Percentiles rank a stretch among this genome's conserved stretches.
These are phyloP conservation scores for Syritta pipiens DNA, from an alignment of 2,888 invertebrate genomes.

Conservation along the genomic window DNA sequence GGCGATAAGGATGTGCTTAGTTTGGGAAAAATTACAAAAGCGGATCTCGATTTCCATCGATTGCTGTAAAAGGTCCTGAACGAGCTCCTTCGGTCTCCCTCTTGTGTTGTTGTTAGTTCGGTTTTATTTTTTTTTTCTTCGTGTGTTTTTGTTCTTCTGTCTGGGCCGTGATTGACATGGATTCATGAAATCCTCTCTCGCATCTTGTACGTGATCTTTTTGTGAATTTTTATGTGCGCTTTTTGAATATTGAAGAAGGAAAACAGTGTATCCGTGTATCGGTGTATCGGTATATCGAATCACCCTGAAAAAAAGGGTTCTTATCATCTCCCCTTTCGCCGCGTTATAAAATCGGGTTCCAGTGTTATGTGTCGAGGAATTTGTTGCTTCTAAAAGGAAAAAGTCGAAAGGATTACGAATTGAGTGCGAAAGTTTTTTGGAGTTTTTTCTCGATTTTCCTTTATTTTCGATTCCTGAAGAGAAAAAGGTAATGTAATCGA, in stretches of 20 bases:
- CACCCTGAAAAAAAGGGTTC: conserved; percentile 38
- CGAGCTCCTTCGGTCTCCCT: neutral
- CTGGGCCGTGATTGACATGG: conserved; percentile 48
- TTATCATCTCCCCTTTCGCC: too few relatives aligned
- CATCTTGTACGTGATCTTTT: conserved; percentile 33
- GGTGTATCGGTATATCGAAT: too few relatives aligned
- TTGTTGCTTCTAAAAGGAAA: neutral
- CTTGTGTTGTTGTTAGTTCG: too few relatives aligned
- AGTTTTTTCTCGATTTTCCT: conserved; percentile 29
- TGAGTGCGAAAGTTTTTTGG: conserved; percentile 57
- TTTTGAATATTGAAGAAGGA: conserved; percentile 16
- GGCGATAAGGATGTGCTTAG: conserved; percentile 45
- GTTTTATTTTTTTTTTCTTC: neutral
- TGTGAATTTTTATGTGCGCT: conserved; percentile 30
- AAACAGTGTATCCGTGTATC: neutral
- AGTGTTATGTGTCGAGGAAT: neutral
- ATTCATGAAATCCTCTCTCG: conserved; percentile 34
- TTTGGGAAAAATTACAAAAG: conserved; percentile 23
- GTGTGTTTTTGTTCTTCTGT: conserved; percentile 1
- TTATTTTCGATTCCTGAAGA: too few relatives aligned
- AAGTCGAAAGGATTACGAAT: conserved; percentile 41
- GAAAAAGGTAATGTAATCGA: conserved; percentile 38
- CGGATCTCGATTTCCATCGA: conserved; percentile 37
- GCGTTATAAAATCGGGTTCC: too few relatives aligned
- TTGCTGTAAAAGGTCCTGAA: conserved; percentile 35